Conservation (phyloP, 1,140 invertebrate species). For the Calephelis virginiensis region DNA sequence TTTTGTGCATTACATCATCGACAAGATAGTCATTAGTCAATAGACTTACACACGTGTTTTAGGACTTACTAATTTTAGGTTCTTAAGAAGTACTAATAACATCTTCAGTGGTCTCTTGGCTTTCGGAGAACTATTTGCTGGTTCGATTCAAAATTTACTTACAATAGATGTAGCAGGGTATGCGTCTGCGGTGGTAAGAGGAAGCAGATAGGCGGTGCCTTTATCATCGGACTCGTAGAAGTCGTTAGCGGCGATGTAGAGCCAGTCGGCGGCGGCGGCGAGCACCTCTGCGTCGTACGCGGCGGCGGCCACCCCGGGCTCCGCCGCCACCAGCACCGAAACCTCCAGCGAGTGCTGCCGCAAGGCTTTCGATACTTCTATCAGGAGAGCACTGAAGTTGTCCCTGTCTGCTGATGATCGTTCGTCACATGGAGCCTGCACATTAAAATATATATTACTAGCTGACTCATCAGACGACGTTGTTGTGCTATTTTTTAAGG, state of each 20-base stretch:
- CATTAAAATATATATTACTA: slow-evolving; percentile 24
- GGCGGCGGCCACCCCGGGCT: slow-evolving; percentile 88
- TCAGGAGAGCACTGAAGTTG: slow-evolving; percentile 84
- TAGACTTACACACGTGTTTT: no score
- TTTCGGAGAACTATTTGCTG: no score
- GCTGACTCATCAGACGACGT: no score
- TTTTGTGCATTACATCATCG: no score
- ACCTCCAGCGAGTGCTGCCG: slow-evolving; percentile 84
- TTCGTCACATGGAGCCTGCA: slow-evolving; percentile 47
- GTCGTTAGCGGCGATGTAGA: slow-evolving; percentile 91
- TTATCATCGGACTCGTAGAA: slow-evolving; percentile 93
- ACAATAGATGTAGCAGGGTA: slow-evolving; percentile 34
- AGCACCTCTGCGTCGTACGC: slow-evolving; percentile 88
- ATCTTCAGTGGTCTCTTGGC: no score
- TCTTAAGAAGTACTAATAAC: no score
- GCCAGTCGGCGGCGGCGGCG: slow-evolving; percentile 88
- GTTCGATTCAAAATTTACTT: slow-evolving; percentile 30
- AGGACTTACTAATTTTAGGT: no score
- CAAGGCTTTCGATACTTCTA: slow-evolving; percentile 85
- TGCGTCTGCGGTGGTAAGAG: slow-evolving; percentile 79
- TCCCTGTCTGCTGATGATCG: slow-evolving; percentile 82
- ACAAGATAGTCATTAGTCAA: no score
- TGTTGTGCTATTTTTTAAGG: no score
- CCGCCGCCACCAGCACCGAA: slow-evolving; percentile 90
- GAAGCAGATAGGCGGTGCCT: slow-evolving; percentile 90